These are phyloP conservation scores for Zosterops hypoxanthus DNA, from an alignment of 2,113 vertebrate genomes.

Conservation along the genomic window DNA sequence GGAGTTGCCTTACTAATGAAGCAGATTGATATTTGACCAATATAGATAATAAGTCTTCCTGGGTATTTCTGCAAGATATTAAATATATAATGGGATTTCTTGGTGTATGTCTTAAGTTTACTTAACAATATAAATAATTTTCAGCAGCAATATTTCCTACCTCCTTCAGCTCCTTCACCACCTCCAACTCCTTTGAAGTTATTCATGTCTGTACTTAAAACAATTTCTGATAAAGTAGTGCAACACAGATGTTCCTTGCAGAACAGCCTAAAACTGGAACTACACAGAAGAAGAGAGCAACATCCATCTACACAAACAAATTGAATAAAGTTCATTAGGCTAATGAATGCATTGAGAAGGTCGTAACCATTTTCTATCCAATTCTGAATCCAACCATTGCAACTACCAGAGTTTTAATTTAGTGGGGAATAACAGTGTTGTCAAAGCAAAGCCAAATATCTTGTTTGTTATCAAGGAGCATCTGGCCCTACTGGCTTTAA, in stretches of 20 bases:
- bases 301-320: background rate
- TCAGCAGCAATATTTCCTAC: slow-evolving; percentile 40
- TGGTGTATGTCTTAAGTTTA: background rate
- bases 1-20: slow-evolving; percentile 31
- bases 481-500: slow-evolving; percentile 1
- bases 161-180: slow-evolving; percentile 43
- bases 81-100: slow-evolving; percentile 18
- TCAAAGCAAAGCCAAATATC: slow-evolving; percentile 1
- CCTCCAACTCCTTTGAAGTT: slow-evolving; percentile 13
- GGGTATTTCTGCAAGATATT: slow-evolving; percentile 13
- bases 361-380: background rate
- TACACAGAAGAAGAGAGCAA: background rate
- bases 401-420: background rate
- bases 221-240: slow-evolving; percentile 46
- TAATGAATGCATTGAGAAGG: background rate
- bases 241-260: slow-evolving; percentile 20
- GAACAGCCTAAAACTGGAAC: slow-evolving; percentile 35
- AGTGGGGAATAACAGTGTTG: background rate
- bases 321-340: background rate
- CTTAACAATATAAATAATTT: slow-evolving; percentile 42
- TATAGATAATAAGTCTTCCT: background rate
- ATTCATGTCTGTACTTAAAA: slow-evolving; percentile 24
- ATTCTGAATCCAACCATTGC: background rate
- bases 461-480: background rate
- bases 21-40: background rate